phyloP scores from a whole-genome alignment of 1,140 invertebrate species.

The Nephila pilipes region DNA sequence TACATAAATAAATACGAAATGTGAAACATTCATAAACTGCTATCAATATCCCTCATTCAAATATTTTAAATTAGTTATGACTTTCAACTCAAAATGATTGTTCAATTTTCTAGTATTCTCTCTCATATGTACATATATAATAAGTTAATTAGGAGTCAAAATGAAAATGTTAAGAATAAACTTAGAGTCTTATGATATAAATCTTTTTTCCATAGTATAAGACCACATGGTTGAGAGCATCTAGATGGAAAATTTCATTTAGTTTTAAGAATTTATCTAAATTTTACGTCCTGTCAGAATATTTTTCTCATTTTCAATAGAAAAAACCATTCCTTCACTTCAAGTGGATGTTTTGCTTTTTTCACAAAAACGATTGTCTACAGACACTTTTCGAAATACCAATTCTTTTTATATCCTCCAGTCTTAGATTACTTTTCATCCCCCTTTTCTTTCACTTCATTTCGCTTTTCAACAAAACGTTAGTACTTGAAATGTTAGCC shows the following conservation, averaged over 20 bases:
- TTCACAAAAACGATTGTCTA: constrained; percentile 51
- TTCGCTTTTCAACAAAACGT: constrained; percentile 4
- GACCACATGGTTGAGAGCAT: neutral
- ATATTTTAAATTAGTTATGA: too few species aligned
- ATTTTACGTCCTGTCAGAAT: constrained; percentile 6
- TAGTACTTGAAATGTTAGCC: constrained; percentile 29
- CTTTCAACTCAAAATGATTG: too few species aligned
- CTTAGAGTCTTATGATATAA: too few species aligned
- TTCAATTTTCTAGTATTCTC: too few species aligned
- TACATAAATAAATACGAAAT: too few species aligned
- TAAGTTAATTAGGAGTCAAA: too few species aligned
- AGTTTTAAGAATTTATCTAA: neutral
- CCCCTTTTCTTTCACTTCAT: constrained; percentile 41
- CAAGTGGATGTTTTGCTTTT: constrained; percentile 24
- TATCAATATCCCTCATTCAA: too few species aligned
- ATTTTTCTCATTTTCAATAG: constrained; percentile 12
- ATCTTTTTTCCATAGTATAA: neutral
- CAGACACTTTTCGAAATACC: constrained; percentile 50
- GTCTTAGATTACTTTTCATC: constrained; percentile 25
- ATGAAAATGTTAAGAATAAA: too few species aligned
- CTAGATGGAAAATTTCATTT: constrained; percentile 21
- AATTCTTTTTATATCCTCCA: constrained; percentile 43
- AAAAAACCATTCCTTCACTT: constrained; percentile 22
- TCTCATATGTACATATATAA: too few species aligned
- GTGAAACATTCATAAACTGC: too few species aligned